Conservation (phyloP, 2,113 vertebrate genomes). For the Myotis brandtii region DNA sequence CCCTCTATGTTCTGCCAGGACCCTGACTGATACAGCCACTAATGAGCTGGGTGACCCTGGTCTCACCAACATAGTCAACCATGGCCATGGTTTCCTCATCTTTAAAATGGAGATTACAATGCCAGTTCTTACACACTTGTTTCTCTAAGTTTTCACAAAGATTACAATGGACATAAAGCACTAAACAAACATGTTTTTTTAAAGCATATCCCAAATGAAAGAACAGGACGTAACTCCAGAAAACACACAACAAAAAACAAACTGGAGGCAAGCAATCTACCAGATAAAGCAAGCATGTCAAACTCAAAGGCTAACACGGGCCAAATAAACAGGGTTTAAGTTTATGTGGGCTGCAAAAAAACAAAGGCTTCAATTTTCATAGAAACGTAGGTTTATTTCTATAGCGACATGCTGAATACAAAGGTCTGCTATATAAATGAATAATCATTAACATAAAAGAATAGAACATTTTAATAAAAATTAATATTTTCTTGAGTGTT, state of each 20-base stretch:
- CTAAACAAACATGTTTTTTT: background rate
- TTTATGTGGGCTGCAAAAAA: no score
- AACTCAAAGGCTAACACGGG: no score
- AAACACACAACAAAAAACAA: background rate
- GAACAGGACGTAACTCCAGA: background rate
- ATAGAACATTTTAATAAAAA: no score
- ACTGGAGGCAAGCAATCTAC: background rate
- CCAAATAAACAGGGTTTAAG: no score
- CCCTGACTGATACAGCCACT: background rate
- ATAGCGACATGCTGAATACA: no score
- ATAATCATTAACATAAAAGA: no score
- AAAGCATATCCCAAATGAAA: background rate
- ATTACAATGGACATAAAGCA: background rate
- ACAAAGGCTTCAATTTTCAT: no score
- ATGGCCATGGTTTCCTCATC: background rate
- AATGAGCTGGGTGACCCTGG: background rate
- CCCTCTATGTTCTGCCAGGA: background rate
- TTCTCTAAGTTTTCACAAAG: background rate
- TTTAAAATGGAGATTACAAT: background rate
- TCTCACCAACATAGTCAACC: background rate
- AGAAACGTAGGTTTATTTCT: no score
- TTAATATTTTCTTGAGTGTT: no score
- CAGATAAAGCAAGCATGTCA: background rate
- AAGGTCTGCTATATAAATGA: no score
- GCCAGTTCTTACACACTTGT: background rate